Evolutionary conservation across 1,140 invertebrate genomes (phyloP).

Genomic region (Aphaenogaster floridana): DNA sequence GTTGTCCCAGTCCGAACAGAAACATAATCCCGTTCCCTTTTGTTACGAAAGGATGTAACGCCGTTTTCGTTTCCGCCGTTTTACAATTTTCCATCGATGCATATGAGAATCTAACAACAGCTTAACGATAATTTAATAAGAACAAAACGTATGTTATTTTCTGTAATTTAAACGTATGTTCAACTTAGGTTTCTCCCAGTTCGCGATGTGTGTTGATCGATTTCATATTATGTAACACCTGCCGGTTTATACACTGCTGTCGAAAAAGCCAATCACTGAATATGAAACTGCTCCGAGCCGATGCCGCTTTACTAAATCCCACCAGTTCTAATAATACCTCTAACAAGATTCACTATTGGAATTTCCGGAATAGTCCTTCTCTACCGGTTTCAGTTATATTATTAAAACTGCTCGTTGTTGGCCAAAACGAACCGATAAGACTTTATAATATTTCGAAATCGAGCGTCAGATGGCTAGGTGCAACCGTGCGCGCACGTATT

Average conservation of each 20-base stretch:
- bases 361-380: slow-evolving; percentile 18
- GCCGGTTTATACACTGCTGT: background rate
- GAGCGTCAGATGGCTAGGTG: slow-evolving; percentile 59
- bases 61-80: background rate
- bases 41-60: background rate
- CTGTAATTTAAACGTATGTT: background rate
- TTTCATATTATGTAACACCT: background rate
- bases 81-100: background rate
- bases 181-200: background rate
- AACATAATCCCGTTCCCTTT: background rate
- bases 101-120: background rate
- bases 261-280: slow-evolving; percentile 11
- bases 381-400: background rate
- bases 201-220: background rate
- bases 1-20: background rate
- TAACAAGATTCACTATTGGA: slow-evolving; percentile 32
- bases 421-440: background rate
- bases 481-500: slow-evolving; percentile 38
- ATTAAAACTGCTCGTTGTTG: slow-evolving; percentile 36
- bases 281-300: slow-evolving; percentile 16
- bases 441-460: slow-evolving; percentile 51
- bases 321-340: slow-evolving; percentile 39
- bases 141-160: background rate
- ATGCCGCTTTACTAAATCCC: slow-evolving; percentile 37
- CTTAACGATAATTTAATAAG: background rate